Percentiles rank a stretch among this genome's conserved stretches.
Evolutionary conservation across 2,113 vertebrate species (phyloP).

Genomic region (Thamnaconus septentrionalis): DNA sequence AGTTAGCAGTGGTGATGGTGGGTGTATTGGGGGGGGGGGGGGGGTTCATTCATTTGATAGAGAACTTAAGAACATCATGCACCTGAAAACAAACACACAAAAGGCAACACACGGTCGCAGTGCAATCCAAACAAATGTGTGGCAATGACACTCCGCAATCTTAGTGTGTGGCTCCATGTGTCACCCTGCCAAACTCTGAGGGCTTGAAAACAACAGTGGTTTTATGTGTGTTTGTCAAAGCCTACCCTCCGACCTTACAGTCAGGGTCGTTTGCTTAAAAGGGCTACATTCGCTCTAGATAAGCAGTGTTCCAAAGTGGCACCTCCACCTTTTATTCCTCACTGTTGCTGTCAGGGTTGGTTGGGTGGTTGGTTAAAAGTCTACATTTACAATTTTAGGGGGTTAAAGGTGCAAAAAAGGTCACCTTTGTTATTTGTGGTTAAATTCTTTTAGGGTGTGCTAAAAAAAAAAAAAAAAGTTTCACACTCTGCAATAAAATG

Average conservation of each 20-base stretch:
- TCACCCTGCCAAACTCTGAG: no score
- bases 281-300: no score
- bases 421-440: no score
- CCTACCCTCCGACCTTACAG: slow-evolving; percentile 17
- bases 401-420: no score
- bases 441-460: no score
- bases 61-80: slow-evolving; percentile 24
- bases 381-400: no score
- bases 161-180: no score
- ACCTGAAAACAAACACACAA: slow-evolving; percentile 3
- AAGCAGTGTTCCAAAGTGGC: no score
- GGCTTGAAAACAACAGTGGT: no score
- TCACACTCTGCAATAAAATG: neutral
- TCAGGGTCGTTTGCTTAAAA: neutral
- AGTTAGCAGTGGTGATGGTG: neutral
- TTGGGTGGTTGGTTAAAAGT: no score
- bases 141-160: slow-evolving; percentile 4
- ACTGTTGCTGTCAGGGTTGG: no score
- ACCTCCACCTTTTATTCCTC: no score
- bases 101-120: slow-evolving; percentile 43
- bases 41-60: slow-evolving; percentile 15
- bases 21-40: neutral
- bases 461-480: neutral
- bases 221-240: slow-evolving; percentile 2
- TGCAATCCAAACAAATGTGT: slow-evolving; percentile 13